Evolutionary conservation across 2,888 invertebrate genomes (phyloP), one percentile per base, ranked within the genome.

Genomic region (Cerastis leucographa): DNA sequence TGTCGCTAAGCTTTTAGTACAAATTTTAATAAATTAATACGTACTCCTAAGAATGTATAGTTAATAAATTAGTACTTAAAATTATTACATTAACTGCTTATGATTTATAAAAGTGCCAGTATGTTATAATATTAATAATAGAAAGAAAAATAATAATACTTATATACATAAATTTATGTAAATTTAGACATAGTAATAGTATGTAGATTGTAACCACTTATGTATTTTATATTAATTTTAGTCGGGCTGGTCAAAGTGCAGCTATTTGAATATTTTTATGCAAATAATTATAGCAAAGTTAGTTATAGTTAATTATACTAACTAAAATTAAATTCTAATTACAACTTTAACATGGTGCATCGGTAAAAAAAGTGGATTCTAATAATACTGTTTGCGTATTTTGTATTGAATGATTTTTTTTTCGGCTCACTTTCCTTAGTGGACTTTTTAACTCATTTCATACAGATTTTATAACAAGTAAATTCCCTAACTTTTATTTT

Each of bases 31-130:
- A 44, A 59, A 65, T 46, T 61, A 59, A 65, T 81, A 25, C 8
- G 56, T 56, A 56, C 4, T 35, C 40, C 0, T 64, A 1, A 49
- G 56, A 12, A 44, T 54, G 3, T 61, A 71, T 44, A 3, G 19
- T 80, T 17, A 59, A 42, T 54, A 64, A 46, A 12, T 44, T 54
- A n/a, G 12, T 54, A 54, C 2, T 49, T 49, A 35, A 19, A 67
- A 54, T 54, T 14, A 62, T 76, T 59, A 67, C 46, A 76, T 82
- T 68, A 78, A 78, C 65, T 64, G 83, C 79, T 83, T 80, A 62
- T 14, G 25, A 79, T 77, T 67, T 82, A 76, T 76, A 46, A 62
- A 79, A 64, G 83, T 79, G 79, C 79, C 79, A 80, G 78, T 78
- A 83, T 61, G 56, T 81, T 29, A 44, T 56, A 51, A 44, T 56